Evolutionary conservation across 2,113 vertebrate genomes (phyloP).

Genomic region (Prunella himalayana): DNA sequence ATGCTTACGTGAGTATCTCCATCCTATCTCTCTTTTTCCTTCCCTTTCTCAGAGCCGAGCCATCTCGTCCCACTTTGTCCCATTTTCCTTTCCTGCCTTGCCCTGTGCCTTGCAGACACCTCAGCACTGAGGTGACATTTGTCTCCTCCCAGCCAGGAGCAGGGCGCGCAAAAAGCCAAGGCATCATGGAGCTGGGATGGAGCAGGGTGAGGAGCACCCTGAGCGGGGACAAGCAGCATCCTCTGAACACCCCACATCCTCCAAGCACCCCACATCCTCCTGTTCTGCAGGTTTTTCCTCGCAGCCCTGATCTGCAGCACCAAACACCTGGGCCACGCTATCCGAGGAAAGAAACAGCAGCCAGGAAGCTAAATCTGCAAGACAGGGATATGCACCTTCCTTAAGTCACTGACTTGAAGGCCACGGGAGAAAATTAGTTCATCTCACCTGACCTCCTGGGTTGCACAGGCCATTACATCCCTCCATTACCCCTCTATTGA

Average conservation of each 20-base stretch:
- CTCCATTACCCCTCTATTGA: constrained; percentile 6
- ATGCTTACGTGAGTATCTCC: background rate
- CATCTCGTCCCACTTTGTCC: background rate
- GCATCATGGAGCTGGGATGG: background rate
- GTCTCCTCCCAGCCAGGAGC: background rate
- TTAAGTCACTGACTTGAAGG: constrained; percentile 26
- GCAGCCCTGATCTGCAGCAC: background rate
- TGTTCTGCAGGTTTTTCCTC: background rate
- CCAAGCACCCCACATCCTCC: fast-evolving
- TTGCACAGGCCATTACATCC: constrained; percentile 33
- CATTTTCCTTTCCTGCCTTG: background rate
- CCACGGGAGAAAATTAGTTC: constrained; percentile 28
- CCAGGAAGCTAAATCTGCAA: background rate
- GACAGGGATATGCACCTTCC: background rate
- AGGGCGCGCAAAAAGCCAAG: background rate
- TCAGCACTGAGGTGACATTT: background rate
- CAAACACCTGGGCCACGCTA: background rate
- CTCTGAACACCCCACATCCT: background rate
- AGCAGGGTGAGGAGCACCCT: background rate
- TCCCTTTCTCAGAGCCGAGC: background rate
- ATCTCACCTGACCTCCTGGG: constrained; percentile 48
- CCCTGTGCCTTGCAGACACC: background rate
- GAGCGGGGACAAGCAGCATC: fast-evolving
- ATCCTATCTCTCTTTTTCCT: background rate
- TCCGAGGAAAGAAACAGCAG: background rate